Conservation (phyloP, 1,140 invertebrate genomes). For the Neodiprion pinetum region DNA sequence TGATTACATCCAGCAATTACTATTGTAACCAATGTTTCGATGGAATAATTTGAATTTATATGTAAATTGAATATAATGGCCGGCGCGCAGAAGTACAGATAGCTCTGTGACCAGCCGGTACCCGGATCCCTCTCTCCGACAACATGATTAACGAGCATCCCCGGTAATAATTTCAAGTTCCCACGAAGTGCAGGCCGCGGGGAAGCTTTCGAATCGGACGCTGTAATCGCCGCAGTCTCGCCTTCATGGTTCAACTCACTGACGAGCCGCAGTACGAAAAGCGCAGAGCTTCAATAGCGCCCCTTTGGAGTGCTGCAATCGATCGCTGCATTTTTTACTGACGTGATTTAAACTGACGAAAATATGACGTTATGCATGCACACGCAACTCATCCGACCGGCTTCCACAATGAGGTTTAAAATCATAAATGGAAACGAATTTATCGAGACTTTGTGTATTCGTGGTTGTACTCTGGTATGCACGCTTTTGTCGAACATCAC, state of each 20-base stretch:
- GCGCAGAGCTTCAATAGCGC: neutral
- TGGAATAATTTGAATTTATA: conserved; percentile 56
- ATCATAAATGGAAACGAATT: conserved; percentile 1
- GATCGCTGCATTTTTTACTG: neutral
- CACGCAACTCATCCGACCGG: neutral
- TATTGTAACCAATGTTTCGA: conserved; percentile 40
- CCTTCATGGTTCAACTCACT: neutral
- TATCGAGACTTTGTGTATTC: neutral
- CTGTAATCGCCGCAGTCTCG: neutral
- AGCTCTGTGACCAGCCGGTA: conserved; percentile 28
- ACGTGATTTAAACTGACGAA: neutral
- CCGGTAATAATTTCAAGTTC: conserved; percentile 45
- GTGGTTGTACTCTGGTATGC: neutral
- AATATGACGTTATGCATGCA: too few species aligned
- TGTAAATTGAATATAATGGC: conserved; percentile 54
- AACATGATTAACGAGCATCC: conserved; percentile 41
- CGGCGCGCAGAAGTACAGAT: conserved; percentile 36
- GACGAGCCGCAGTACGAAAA: neutral
- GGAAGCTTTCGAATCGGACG: neutral
- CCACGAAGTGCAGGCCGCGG: neutral
- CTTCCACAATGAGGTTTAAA: neutral
- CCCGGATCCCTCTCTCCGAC: conserved; percentile 27
- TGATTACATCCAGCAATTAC: conserved; percentile 45
- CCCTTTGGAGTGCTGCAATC: neutral
- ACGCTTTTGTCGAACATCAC: neutral